Evolutionary conservation across 1,140 invertebrate species (phyloP).

Genomic region (Agrilus planipennis): DNA sequence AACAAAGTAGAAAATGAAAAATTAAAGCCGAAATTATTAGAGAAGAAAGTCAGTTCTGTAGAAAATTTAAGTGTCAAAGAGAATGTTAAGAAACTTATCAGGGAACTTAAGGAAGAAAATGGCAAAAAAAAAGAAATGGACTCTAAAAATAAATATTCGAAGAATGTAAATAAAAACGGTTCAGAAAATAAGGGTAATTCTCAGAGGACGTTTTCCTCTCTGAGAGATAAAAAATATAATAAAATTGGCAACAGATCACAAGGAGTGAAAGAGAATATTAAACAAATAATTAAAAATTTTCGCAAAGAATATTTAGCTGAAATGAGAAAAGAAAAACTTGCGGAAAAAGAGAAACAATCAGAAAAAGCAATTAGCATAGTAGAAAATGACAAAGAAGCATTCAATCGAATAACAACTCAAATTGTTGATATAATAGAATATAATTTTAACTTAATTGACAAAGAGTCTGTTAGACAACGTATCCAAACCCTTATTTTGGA

Average conservation of each 20-base stretch:
- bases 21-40: neutral
- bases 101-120: slow-evolving; percentile 1
- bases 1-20: neutral
- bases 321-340: slow-evolving; percentile 10
- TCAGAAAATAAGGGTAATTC: too few species aligned
- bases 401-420: slow-evolving; percentile 22
- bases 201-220: too few species aligned
- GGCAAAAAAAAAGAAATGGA: slow-evolving; percentile 8
- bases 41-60: neutral
- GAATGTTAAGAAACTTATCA: neutral
- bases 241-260: neutral
- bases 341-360: slow-evolving; percentile 18
- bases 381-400: slow-evolving; percentile 23
- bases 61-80: neutral
- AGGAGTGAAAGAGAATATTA: slow-evolving; percentile 15
- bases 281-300: slow-evolving; percentile 14
- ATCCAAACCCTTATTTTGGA: slow-evolving; percentile 1
- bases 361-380: slow-evolving; percentile 20
- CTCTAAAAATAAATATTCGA: slow-evolving; percentile 6
- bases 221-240: too few species aligned
- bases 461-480: slow-evolving; percentile 27
- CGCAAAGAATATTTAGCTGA: slow-evolving; percentile 11
- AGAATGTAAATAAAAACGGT: slow-evolving; percentile 10
- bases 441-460: slow-evolving; percentile 30
- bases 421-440: slow-evolving; percentile 28